Base-by-base conservation (phyloP, 2,113 vertebrate genomes). In the Euleptes europaea region DNA sequence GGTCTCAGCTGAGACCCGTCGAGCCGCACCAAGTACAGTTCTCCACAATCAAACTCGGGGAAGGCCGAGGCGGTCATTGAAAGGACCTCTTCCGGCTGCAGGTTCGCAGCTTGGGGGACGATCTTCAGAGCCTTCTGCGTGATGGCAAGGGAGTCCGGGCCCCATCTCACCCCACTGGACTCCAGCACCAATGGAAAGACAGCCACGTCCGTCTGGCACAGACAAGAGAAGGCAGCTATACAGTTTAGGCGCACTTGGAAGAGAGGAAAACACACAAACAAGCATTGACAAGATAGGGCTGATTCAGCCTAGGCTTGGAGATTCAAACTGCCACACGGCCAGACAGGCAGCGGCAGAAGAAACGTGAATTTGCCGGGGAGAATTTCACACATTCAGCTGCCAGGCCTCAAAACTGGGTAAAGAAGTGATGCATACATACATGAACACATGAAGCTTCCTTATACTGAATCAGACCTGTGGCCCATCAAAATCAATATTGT, bases 131-230 rank as follows among this genome's bases (percentile, higher is more conserved):
- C 80, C 57, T 44, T 65, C 40, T 51, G 63, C 1, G 44, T 49
- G 40, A 72, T 9, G 33, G 67, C 65, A 21, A 7, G 33, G 23
- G 17, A 0, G 15, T 51, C 74, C 28, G 12, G 5, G 11, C 33
- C 47, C 86, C 75, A 73, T 0, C 4, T 33, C 51, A 23, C 33
- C 17, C 42, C 57, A 5, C 73, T 11, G 1, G 51, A n/a, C 15
- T 65, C 33, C 67, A 51, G 40, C 17, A 17, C 35, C 75, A 82
- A n/a, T 1, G 80, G 86, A 10, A 87, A 2, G 44, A 83, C 80
- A 31, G 49, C 17, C 66, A 73, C 86, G n/a, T 87, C 86, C 8
- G 75, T 78, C 86, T 87, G 67, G 19, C 38, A 23, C 5, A 66
- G 31, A 65, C 3, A 35, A 73, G 54, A 78, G 15, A 40, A 26